These are phyloP conservation scores for Phallusia fumigata DNA, from an alignment of 23 tunicate genomes.

Conservation along the genomic window DNA sequence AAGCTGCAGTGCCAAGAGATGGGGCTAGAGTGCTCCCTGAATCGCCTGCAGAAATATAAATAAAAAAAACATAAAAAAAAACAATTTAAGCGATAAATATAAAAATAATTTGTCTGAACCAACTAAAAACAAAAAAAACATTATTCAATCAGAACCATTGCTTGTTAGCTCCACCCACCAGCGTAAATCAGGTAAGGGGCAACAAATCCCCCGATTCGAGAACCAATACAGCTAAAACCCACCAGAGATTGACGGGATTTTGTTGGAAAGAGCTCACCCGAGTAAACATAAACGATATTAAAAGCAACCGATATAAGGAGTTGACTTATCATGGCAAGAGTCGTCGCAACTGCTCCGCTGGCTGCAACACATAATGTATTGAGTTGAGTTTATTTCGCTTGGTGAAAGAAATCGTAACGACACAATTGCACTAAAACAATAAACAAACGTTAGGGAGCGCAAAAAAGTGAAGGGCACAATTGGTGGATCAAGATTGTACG, in stretches of 20 bases:
- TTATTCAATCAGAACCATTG: not conserved
- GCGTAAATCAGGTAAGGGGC: conserved; percentile 26
- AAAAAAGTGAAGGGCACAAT: too few species aligned
- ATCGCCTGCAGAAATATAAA: too few species aligned
- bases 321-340: conserved; percentile 46
- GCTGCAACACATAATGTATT: too few species aligned
- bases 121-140: too few species aligned
- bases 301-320: conserved; percentile 38
- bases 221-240: conserved; percentile 35
- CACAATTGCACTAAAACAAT: too few species aligned
- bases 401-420: too few species aligned
- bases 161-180: not conserved
- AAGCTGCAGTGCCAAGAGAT: too few species aligned
- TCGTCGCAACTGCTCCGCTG: not conserved
- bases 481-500: too few species aligned
- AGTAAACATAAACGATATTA: conserved; percentile 41
- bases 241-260: conserved; percentile 31
- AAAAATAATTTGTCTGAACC: too few species aligned
- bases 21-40: too few species aligned
- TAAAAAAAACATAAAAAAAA: not conserved
- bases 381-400: too few species aligned
- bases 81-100: not conserved
- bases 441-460: too few species aligned
- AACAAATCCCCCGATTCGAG: conserved; percentile 47
- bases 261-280: conserved; percentile 55